phyloP scores from a whole-genome alignment of 2,113 vertebrate species.

The Hystrix cristata region DNA sequence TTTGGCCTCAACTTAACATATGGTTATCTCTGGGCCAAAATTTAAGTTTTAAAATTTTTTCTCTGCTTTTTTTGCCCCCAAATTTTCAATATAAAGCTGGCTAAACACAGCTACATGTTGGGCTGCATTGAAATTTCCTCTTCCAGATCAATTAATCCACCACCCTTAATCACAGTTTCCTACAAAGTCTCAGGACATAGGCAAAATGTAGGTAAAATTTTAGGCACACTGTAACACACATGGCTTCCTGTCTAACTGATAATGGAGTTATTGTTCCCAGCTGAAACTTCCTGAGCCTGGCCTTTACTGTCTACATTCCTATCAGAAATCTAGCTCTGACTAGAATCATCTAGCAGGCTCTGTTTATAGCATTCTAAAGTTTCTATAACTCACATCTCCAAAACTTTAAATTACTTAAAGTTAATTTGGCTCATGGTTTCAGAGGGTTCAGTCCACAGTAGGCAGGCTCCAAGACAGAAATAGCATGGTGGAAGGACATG shows the following conservation, averaged over 20 bases:
- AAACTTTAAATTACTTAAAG: not conserved
- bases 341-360: not conserved
- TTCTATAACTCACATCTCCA: not conserved
- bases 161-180: not conserved
- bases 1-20: not conserved
- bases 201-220: not conserved
- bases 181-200: not conserved
- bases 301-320: not conserved
- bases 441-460: not conserved
- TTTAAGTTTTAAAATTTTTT: not conserved
- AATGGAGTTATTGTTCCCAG: not conserved
- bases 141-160: not conserved
- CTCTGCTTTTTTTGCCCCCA: not conserved
- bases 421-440: not conserved
- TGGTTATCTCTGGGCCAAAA: not conserved
- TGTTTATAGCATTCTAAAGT: not conserved
- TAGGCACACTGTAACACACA: not conserved
- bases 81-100: not conserved
- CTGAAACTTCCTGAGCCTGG: not conserved
- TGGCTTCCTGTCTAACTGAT: not conserved
- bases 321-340: not conserved
- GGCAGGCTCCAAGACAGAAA: not conserved
- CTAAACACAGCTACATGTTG: not conserved
- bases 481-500: not conserved
- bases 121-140: not conserved